phyloP scores from a whole-genome alignment of 2,888 invertebrate species.

The Willowsia nigromaculata region DNA sequence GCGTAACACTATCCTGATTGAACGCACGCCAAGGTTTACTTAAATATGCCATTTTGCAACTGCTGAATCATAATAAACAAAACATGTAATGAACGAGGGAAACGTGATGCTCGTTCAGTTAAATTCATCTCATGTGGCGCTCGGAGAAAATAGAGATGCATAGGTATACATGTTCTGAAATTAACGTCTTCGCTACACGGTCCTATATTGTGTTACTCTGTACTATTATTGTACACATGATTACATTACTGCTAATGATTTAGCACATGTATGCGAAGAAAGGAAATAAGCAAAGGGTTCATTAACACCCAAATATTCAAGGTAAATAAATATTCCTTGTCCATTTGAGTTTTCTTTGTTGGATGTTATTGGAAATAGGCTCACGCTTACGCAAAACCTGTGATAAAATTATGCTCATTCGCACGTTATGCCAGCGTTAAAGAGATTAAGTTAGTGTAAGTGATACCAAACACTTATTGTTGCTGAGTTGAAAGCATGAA shows the following conservation, averaged over 20 bases:
- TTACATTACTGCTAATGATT: conserved; percentile 13
- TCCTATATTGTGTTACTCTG: background rate
- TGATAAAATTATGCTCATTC: too few species aligned
- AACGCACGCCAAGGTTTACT: conserved; percentile 49
- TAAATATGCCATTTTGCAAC: conserved; percentile 52
- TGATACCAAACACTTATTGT: background rate
- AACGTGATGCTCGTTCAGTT: conserved; percentile 9
- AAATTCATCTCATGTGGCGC: background rate
- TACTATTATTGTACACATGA: background rate
- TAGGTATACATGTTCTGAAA: background rate
- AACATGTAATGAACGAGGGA: conserved; percentile 28
- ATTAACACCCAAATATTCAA: conserved; percentile 54
- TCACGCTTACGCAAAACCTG: too few species aligned
- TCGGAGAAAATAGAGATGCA: conserved; percentile 9
- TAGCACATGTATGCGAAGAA: conserved; percentile 55
- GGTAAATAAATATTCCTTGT: conserved; percentile 50
- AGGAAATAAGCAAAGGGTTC: conserved; percentile 26
- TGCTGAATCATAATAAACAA: conserved; percentile 43
- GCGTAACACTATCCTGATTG: conserved; percentile 58
- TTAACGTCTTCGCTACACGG: background rate
- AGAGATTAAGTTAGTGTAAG: too few species aligned
- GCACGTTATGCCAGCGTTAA: too few species aligned
- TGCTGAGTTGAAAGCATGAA: background rate
- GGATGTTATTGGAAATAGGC: too few species aligned
- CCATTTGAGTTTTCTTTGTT: too few species aligned